These are phyloP conservation scores for Pteropus alecto DNA, from an alignment of 2,113 vertebrate species.

Conservation along the genomic window DNA sequence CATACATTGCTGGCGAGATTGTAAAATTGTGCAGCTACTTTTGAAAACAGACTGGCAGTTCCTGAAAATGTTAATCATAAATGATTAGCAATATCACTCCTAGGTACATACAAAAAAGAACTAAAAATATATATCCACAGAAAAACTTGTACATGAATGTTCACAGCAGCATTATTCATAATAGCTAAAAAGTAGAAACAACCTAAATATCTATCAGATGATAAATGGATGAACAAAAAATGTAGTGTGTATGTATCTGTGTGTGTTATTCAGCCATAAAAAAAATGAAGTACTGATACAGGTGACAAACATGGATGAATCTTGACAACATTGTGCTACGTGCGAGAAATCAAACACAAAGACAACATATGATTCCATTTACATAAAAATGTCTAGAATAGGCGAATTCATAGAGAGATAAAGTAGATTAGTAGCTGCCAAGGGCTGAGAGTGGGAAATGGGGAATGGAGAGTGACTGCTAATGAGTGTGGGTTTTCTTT, in stretches of 20 bases:
- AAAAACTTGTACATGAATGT: neutral
- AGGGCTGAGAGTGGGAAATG: neutral
- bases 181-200: neutral
- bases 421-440: neutral
- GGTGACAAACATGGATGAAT: neutral
- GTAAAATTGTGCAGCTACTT: neutral
- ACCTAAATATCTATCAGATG: neutral
- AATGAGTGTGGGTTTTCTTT: conserved; percentile 14
- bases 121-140: neutral
- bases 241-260: neutral
- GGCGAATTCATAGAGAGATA: neutral
- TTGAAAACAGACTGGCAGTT: neutral
- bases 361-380: neutral
- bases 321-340: conserved; percentile 20
- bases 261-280: neutral
- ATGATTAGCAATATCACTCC: neutral
- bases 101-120: neutral
- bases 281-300: neutral
- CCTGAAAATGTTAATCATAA: neutral
- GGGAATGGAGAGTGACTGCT: neutral
- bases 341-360: neutral
- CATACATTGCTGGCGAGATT: neutral
- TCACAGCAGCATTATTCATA: neutral
- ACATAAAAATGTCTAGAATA: conserved; percentile 7
- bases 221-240: neutral